A percentile compares a stretch with the other conserved stretches of the same genome.
These are phyloP conservation scores for Oenanthe oenanthe DNA, from an alignment of 2,113 vertebrate genomes.

Conservation along the genomic window DNA sequence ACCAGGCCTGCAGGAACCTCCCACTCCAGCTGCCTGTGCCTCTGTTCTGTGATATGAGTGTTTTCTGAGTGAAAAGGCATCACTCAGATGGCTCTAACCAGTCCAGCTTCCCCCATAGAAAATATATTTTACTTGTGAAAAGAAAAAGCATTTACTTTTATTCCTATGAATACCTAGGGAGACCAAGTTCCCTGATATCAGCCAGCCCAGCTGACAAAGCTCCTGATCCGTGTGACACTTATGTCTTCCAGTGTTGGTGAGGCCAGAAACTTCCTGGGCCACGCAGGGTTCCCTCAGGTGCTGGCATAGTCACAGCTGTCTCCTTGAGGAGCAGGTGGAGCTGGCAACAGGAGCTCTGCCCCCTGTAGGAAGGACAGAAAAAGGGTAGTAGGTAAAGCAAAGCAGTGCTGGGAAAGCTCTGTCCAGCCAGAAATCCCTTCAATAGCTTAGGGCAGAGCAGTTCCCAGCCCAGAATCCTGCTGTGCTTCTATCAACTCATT, in stretches of 20 bases:
- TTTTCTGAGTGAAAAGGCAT: neutral
- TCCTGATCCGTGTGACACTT: neutral
- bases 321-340: neutral
- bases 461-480: neutral
- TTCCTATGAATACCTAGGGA: neutral
- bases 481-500: neutral
- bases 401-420: neutral
- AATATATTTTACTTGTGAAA: neutral
- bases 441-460: neutral
- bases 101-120: neutral
- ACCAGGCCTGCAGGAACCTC: neutral
- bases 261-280: neutral
- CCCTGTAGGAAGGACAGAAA: neutral
- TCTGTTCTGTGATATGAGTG: fast-evolving
- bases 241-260: neutral
- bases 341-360: neutral
- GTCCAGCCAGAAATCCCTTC: neutral
- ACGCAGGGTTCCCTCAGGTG: fast-evolving
- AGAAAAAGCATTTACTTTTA: constrained; percentile 4
- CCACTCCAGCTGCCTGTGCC: neutral
- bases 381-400: neutral
- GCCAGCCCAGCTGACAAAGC: fast-evolving
- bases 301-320: neutral
- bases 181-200: neutral
- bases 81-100: neutral